phyloP scores from a whole-genome alignment of 1,140 invertebrate genomes.

The Leptopilina clavipes region DNA sequence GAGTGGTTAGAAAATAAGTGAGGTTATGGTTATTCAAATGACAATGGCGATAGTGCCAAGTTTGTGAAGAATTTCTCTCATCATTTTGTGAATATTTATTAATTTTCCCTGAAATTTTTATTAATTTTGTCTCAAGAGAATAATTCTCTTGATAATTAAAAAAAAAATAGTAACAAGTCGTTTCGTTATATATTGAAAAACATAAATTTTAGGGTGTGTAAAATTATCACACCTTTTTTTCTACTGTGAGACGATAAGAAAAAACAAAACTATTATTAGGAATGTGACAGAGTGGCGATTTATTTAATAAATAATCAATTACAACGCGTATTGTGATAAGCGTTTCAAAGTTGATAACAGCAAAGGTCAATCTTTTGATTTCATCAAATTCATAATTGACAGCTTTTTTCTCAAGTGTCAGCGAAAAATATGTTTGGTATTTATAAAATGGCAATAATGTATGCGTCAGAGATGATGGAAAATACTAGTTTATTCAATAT shows the following conservation, averaged over 20 bases:
- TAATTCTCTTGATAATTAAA: too few species aligned
- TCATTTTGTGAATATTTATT: too few species aligned
- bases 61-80: neutral
- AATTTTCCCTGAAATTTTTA: too few species aligned
- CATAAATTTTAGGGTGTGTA: neutral
- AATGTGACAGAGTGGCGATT: too few species aligned
- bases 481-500: neutral
- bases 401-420: neutral
- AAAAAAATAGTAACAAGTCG: neutral
- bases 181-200: neutral
- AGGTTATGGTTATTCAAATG: neutral
- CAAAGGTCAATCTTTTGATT: constrained; percentile 12
- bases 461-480: neutral
- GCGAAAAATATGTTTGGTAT: constrained; percentile 12
- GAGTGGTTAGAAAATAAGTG: neutral
- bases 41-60: neutral
- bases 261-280: neutral
- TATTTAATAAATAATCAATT: neutral
- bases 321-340: neutral
- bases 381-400: neutral
- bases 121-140: too few species aligned
- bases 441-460: neutral
- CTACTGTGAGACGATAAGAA: too few species aligned
- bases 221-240: neutral
- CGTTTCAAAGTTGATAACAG: neutral